Evolutionary conservation across 2,113 vertebrate species (phyloP).

Genomic region (Strix aluco): DNA sequence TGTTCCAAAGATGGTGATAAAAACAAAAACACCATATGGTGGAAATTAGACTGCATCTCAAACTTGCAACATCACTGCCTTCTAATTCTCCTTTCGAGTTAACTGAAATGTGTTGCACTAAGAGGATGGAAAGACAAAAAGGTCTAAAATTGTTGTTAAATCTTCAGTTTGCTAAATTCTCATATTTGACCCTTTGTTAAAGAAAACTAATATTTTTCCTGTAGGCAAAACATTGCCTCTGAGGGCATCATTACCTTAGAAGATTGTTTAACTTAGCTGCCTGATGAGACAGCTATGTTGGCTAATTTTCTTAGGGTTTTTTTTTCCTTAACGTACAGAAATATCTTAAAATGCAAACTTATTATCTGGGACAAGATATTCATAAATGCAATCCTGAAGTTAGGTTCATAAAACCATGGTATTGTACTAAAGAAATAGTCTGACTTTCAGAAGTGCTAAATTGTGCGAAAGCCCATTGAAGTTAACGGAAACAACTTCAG

Average conservation of each 20-base stretch:
- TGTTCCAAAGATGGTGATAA: conserved; percentile 52
- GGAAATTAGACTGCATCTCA: conserved; percentile 49
- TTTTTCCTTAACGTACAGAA: neutral
- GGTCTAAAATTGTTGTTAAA: neutral
- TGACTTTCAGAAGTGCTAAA: neutral
- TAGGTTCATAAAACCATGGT: neutral
- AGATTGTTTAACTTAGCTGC: neutral
- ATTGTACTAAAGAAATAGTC: neutral
- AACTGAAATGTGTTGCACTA: neutral
- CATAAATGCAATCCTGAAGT: neutral
- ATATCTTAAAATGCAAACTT: neutral
- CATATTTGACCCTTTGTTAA: neutral
- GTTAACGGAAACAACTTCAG: neutral
- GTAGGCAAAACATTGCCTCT: neutral
- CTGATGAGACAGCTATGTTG: neutral
- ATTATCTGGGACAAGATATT: neutral
- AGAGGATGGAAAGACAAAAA: neutral
- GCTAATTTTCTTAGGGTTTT: neutral
- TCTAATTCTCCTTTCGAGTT: conserved; percentile 26
- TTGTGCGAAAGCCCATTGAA: neutral
- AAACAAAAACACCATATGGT: conserved; percentile 41
- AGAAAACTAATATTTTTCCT: neutral
- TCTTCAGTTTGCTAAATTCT: neutral
- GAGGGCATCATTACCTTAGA: neutral
- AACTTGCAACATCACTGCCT: conserved; percentile 3